Conservation (phyloP, 1,140 invertebrate genomes). For the Ceratina japonica region DNA sequence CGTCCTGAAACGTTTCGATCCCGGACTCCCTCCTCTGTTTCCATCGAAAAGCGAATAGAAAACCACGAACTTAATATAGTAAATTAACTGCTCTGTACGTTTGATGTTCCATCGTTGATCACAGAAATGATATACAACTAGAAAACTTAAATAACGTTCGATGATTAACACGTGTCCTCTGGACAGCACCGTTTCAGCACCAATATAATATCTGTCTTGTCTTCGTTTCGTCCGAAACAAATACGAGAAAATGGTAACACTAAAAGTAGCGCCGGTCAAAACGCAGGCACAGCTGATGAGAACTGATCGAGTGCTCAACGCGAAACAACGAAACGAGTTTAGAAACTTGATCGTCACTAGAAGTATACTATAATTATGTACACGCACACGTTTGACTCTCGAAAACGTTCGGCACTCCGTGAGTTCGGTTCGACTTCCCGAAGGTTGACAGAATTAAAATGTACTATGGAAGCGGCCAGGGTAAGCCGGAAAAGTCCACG, state of each 20-base stretch:
- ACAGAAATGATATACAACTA: slow-evolving; percentile 39
- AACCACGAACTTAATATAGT: slow-evolving; percentile 14
- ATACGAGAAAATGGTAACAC: neutral
- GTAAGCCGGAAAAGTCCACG: slow-evolving; percentile 92
- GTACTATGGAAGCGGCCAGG: slow-evolving; percentile 89
- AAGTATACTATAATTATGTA: slow-evolving; percentile 8
- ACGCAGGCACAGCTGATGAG: neutral
- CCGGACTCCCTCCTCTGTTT: too few relatives aligned
- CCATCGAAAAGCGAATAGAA: neutral
- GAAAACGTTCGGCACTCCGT: neutral
- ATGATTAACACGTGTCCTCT: slow-evolving; percentile 19
- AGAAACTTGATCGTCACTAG: slow-evolving; percentile 3
- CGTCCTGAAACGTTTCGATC: too few relatives aligned
- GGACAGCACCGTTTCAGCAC: slow-evolving; percentile 59
- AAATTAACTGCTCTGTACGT: slow-evolving; percentile 20
- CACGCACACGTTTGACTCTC: neutral
- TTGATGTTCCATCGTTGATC: slow-evolving; percentile 20
- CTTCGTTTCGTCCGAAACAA: neutral
- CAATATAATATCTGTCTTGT: slow-evolving; percentile 15
- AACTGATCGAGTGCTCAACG: slow-evolving; percentile 11
- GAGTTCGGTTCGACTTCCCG: neutral
- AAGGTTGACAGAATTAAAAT: slow-evolving; percentile 8
- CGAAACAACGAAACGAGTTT: neutral
- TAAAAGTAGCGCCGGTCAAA: neutral
- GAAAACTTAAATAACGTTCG: slow-evolving; percentile 2